These are phyloP conservation scores for Muntiacus muntjak DNA, from an alignment of 2,113 vertebrate species.

Conservation along the genomic window DNA sequence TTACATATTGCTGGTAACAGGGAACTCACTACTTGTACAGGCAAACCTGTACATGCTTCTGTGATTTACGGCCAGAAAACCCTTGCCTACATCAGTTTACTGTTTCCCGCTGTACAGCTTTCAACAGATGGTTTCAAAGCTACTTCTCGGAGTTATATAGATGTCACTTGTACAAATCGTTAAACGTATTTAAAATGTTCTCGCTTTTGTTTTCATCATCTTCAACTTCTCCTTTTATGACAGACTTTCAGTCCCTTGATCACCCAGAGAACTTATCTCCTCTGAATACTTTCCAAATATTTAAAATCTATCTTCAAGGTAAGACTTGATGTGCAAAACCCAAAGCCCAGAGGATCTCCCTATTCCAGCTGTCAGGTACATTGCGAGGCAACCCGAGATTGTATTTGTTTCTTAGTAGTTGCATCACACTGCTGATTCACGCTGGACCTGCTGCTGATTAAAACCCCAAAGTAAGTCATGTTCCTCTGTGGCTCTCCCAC, in stretches of 20 bases:
- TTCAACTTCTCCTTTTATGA: background rate
- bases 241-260: background rate
- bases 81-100: background rate
- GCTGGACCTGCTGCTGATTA: background rate
- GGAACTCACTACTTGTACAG: background rate
- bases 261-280: background rate
- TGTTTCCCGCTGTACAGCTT: background rate
- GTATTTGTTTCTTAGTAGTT: background rate
- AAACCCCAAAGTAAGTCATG: background rate
- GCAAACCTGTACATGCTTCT: background rate
- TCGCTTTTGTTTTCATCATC: background rate
- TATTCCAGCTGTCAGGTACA: background rate
- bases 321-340: background rate
- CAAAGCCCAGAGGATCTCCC: background rate
- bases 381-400: background rate
- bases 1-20: background rate
- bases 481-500: background rate
- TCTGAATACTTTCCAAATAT: background rate
- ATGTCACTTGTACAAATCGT: background rate
- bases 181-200: background rate
- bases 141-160: background rate
- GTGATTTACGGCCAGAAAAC: background rate
- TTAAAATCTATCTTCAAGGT: background rate
- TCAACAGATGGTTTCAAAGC: background rate
- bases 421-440: background rate